phyloP scores from a whole-genome alignment of 2,888 invertebrate species.

The Sinohyriopsis cumingii region DNA sequence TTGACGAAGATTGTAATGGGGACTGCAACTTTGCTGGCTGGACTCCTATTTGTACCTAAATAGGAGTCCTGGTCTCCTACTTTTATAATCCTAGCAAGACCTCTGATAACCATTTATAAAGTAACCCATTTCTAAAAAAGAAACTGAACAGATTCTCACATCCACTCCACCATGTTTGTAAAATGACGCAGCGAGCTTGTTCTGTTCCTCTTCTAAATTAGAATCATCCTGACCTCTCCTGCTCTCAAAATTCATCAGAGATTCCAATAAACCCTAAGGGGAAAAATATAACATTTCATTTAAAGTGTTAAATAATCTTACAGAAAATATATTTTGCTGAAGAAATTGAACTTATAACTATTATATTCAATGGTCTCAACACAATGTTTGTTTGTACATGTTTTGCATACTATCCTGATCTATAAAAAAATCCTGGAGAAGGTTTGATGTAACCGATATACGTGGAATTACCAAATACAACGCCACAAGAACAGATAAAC shows the following conservation, averaged over 20 bases:
- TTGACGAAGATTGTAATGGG: no score
- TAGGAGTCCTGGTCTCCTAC: no score
- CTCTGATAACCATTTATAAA: background rate
- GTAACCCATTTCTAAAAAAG: background rate
- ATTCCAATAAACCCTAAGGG: slow-evolving; percentile 49
- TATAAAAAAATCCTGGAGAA: no score
- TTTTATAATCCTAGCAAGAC: no score
- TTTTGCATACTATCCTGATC: no score
- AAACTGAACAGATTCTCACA: slow-evolving; percentile 37
- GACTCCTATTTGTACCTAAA: no score
- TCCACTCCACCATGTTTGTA: slow-evolving; percentile 64
- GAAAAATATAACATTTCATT: slow-evolving; percentile 1
- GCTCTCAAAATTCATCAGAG: slow-evolving; percentile 67
- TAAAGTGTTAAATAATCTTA: background rate
- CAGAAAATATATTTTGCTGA: background rate
- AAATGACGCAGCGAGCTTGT: slow-evolving; percentile 63
- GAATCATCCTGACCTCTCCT: slow-evolving; percentile 60
- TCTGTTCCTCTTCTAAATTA: slow-evolving; percentile 59
- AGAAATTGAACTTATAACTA: background rate
- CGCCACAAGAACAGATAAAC: no score
- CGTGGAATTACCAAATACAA: no score
- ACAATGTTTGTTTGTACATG: no score
- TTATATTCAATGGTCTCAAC: background rate
- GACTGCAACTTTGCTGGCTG: no score
- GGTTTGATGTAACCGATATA: no score